Conservation (phyloP, 2,888 invertebrate species). For the Invenusta paracnida region DNA sequence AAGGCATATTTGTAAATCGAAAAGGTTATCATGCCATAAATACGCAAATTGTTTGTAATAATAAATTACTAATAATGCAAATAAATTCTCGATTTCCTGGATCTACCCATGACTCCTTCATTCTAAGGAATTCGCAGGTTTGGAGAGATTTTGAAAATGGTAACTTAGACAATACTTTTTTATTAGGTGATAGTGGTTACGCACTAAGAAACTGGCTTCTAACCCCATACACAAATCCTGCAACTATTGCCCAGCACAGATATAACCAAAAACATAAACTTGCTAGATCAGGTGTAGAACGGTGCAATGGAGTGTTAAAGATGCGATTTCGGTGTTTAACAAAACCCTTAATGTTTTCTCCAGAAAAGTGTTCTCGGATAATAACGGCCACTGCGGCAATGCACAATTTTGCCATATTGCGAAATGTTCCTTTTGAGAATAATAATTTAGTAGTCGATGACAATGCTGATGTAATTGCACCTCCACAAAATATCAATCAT, state of each 20-base stretch:
- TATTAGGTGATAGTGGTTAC: not conserved
- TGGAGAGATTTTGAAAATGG: not conserved
- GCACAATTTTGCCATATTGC: not conserved
- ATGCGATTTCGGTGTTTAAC: not conserved
- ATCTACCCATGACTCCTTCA: not conserved
- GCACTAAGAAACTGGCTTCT: not conserved
- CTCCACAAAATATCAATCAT: not conserved
- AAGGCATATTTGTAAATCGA: not conserved
- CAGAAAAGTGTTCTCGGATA: not conserved
- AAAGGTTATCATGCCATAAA: not conserved
- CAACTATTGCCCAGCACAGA: not conserved
- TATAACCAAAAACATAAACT: not conserved
- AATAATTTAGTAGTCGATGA: not conserved
- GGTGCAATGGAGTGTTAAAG: not conserved
- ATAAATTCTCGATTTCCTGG: not conserved
- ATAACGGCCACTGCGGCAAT: not conserved
- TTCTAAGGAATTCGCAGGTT: not conserved
- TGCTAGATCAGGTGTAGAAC: not conserved
- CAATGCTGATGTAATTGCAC: not conserved
- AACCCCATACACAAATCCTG: not conserved
- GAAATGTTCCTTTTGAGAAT: not conserved
- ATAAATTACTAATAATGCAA: not conserved
- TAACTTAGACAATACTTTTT: not conserved
- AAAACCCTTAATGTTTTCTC: not conserved
- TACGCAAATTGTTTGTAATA: not conserved